phyloP scores from a whole-genome alignment of 2,888 invertebrate genomes.

The Caenorhabditis doughertyi region DNA sequence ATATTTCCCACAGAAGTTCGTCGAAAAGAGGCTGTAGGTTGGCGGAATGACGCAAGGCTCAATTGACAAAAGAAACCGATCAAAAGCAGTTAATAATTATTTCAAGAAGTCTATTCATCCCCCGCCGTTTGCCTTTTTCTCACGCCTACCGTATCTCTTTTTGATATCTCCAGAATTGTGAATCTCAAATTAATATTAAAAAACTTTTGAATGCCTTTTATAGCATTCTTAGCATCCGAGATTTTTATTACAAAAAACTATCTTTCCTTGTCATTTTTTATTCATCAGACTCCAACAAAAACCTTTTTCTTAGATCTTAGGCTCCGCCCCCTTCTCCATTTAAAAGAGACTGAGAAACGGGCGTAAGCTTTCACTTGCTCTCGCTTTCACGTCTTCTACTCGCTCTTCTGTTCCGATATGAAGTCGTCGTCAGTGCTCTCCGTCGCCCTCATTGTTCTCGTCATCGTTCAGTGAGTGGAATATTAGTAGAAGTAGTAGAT shows the following conservation, averaged over 20 bases:
- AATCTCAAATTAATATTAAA: slow-evolving; percentile 22
- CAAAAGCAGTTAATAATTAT: slow-evolving; percentile 28
- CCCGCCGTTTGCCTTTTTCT: slow-evolving; percentile 1
- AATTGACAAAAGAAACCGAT: slow-evolving; percentile 2
- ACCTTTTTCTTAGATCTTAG: slow-evolving; percentile 8
- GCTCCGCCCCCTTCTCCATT: slow-evolving; percentile 28
- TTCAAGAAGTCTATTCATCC: slow-evolving; percentile 25
- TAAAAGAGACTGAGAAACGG: slow-evolving; percentile 26
- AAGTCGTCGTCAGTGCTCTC: slow-evolving; percentile 52
- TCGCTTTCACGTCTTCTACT: slow-evolving; percentile 39
- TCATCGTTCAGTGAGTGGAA: slow-evolving; percentile 58
- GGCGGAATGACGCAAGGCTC: slow-evolving; percentile 15
- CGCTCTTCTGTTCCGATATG: background rate
- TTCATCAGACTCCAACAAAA: slow-evolving; percentile 17
- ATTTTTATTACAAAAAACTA: background rate
- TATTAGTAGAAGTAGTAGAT: slow-evolving; percentile 1
- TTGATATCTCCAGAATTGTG: slow-evolving; percentile 11
- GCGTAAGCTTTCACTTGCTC: slow-evolving; percentile 35
- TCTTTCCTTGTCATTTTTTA: slow-evolving; percentile 7
- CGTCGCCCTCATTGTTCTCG: slow-evolving; percentile 42
- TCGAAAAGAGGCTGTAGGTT: background rate
- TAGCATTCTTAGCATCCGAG: background rate
- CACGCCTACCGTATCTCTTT: slow-evolving; percentile 36
- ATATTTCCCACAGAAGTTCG: slow-evolving; percentile 30
- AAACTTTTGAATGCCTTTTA: background rate